A percentile compares a stretch with the other conserved stretches of the same genome.
These are phyloP conservation scores for Gymnoscopelus microlampas DNA, from an alignment of 2,797 vertebrate genomes.

Conservation along the genomic window DNA sequence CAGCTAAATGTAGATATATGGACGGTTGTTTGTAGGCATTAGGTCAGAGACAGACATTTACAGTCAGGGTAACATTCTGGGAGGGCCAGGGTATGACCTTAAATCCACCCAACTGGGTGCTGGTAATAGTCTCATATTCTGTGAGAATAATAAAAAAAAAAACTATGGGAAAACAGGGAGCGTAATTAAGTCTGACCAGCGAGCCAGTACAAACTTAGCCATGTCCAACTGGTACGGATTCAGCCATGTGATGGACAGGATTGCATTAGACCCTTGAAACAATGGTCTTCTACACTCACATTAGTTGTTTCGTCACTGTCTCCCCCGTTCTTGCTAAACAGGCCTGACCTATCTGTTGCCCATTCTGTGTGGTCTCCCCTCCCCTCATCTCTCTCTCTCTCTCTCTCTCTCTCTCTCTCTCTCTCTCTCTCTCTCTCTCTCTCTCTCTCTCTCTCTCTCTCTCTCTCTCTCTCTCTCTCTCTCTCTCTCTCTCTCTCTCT, in stretches of 20 bases:
- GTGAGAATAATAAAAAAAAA: no score
- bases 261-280: conserved; percentile 1
- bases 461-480: conserved; percentile 38
- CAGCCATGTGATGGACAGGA: conserved; percentile 4
- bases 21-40: no score
- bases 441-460: background rate
- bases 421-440: conserved; percentile 54
- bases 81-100: no score
- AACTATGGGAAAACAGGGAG: no score
- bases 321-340: conserved; percentile 49
- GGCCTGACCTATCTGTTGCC: conserved; percentile 62
- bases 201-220: background rate
- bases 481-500: no score
- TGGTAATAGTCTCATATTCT: no score
- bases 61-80: no score
- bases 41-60: no score
- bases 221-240: background rate
- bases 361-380: conserved; percentile 73
- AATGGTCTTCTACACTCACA: conserved; percentile 33
- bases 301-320: conserved; percentile 42
- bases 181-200: background rate
- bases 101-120: no score
- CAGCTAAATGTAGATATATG: no score
- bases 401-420: conserved; percentile 26
- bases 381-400: conserved; percentile 59